Conservation (phyloP, 2,797 vertebrate genomes). For the Eurystomus glaucurus region DNA sequence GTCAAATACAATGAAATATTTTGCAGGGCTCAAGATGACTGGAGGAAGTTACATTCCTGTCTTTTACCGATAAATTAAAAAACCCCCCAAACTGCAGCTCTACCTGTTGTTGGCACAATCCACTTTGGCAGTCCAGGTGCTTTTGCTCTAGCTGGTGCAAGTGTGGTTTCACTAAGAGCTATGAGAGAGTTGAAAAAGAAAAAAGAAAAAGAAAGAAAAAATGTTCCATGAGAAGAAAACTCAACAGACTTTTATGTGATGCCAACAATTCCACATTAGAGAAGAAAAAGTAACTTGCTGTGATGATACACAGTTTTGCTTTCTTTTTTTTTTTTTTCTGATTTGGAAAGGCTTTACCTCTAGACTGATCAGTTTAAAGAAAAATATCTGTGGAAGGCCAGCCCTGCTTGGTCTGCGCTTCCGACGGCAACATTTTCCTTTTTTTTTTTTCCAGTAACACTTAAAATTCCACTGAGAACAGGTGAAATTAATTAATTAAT, state of each 20-base stretch:
- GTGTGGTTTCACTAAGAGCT: constrained; percentile 77
- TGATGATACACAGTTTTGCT: background rate
- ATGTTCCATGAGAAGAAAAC: background rate
- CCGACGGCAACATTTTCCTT: too few species aligned
- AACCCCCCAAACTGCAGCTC: background rate
- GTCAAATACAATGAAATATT: background rate
- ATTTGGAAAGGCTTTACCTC: background rate
- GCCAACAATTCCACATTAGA: background rate
- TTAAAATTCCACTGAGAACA: background rate
- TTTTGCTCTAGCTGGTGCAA: constrained; percentile 71
- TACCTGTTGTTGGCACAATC: constrained; percentile 70
- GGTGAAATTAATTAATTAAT: background rate
- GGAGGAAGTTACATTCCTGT: background rate
- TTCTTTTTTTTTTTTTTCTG: too few species aligned
- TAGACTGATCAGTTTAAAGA: background rate
- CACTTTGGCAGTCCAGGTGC: constrained; percentile 52
- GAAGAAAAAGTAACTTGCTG: background rate
- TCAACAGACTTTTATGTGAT: background rate
- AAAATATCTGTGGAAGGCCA: background rate
- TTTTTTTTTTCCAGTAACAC: background rate
- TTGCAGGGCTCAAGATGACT: background rate
- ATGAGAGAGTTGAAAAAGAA: background rate
- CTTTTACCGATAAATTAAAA: background rate
- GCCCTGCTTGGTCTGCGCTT: too few species aligned
- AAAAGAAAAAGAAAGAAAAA: background rate